A percentile compares a stretch with the other conserved stretches of the same genome.
phyloP scores from a whole-genome alignment of 2,113 vertebrate genomes.

The Chaenogobius annularis region DNA sequence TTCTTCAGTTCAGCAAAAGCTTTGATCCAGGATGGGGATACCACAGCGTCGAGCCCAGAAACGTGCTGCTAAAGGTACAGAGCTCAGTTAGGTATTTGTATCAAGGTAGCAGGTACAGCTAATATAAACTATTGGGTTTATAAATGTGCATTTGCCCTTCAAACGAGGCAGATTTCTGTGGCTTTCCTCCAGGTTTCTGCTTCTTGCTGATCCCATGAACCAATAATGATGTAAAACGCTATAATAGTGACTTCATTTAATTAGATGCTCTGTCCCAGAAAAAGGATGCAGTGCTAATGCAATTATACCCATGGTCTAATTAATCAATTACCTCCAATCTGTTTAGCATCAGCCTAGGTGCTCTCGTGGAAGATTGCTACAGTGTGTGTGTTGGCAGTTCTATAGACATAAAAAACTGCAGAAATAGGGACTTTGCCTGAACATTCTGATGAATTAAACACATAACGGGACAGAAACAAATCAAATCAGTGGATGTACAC shows the following conservation, averaged over 20 bases:
- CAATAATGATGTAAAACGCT: slow-evolving; percentile 51
- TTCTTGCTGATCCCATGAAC: slow-evolving; percentile 44
- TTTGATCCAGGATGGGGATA: slow-evolving; percentile 71
- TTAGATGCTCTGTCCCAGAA: slow-evolving; percentile 50
- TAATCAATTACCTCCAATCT: slow-evolving; percentile 42
- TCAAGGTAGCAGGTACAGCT: background rate
- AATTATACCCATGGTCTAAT: slow-evolving; percentile 47
- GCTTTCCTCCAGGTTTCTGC: slow-evolving; percentile 38
- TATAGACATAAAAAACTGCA: no score
- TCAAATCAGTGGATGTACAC: no score
- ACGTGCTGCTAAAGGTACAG: slow-evolving; percentile 73
- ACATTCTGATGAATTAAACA: no score
- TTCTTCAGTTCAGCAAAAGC: slow-evolving; percentile 67
- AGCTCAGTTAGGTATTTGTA: slow-evolving; percentile 4
- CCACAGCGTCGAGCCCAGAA: slow-evolving; percentile 54
- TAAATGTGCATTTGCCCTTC: background rate
- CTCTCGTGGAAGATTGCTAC: slow-evolving; percentile 11
- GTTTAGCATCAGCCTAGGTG: slow-evolving; percentile 31
- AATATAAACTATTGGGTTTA: background rate
- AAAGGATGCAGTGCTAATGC: slow-evolving; percentile 33
- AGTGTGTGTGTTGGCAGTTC: background rate
- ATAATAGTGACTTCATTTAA: slow-evolving; percentile 47
- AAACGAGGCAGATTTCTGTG: slow-evolving; percentile 30
- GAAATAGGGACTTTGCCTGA: no score
- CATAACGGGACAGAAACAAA: no score